A percentile compares a stretch with the other conserved stretches of the same genome.
Conservation (phyloP, 92 coral and sea anemone genomes). For the Ricordea florida region DNA sequence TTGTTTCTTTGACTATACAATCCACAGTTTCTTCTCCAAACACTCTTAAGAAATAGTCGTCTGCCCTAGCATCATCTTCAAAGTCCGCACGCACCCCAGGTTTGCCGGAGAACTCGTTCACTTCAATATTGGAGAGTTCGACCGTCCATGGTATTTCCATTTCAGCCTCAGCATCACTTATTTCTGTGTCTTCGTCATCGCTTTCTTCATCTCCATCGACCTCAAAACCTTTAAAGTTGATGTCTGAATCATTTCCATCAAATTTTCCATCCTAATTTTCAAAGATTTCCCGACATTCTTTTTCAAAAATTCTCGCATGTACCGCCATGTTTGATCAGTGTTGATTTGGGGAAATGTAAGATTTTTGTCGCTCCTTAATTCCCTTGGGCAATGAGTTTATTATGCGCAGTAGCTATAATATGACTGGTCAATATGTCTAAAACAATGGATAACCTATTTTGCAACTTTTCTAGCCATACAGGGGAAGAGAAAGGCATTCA, state of each 20-base stretch:
- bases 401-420: neutral
- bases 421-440: constrained; percentile 1
- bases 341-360: neutral
- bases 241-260: constrained; percentile 14
- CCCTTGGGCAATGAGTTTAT: neutral
- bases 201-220: neutral
- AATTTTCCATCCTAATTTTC: constrained; percentile 19
- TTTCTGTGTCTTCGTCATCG: constrained; percentile 6
- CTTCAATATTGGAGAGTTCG: neutral
- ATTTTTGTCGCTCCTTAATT: neutral
- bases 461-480: neutral
- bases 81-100: neutral
- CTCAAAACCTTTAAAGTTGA: constrained; percentile 42
- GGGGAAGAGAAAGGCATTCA: constrained; percentile 4
- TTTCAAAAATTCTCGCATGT: neutral
- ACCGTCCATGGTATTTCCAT: neutral
- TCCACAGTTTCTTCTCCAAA: constrained; percentile 3
- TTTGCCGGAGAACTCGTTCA: constrained; percentile 7
- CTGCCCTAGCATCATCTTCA: neutral
- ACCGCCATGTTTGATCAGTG: constrained; percentile 13
- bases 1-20: constrained; percentile 9
- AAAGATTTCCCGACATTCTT: constrained; percentile 6
- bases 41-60: neutral
- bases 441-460: neutral
- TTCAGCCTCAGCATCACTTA: neutral